A percentile compares a stretch with the other conserved stretches of the same genome.
Conservation (phyloP, 2,888 invertebrate genomes). For the Drosophila tanythrix region DNA sequence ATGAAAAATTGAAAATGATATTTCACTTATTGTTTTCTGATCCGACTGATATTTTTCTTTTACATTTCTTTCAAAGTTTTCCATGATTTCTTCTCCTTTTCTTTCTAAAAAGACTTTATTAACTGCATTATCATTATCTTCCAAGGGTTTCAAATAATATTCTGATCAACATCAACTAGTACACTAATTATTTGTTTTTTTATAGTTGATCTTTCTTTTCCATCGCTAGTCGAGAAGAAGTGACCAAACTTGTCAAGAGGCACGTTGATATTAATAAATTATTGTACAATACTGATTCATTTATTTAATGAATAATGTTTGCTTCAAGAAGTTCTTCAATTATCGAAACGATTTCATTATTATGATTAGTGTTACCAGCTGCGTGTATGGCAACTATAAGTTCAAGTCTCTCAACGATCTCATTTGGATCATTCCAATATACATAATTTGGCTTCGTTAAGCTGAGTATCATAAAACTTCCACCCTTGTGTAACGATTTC, state of each 20-base stretch:
- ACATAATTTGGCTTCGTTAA: constrained; percentile 30
- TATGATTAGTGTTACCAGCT: constrained; percentile 35
- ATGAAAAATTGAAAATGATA: neutral
- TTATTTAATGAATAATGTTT: constrained; percentile 14
- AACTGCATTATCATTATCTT: constrained; percentile 8
- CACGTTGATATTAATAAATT: neutral
- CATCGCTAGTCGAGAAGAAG: neutral
- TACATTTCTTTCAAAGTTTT: neutral
- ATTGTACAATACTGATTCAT: neutral
- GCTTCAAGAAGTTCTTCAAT: constrained; percentile 35
- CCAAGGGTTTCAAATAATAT: neutral
- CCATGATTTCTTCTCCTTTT: neutral
- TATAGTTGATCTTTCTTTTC: neutral
- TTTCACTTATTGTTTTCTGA: neutral
- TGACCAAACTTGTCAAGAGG: neutral
- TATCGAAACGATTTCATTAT: constrained; percentile 39
- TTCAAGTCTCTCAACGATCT: constrained; percentile 72
- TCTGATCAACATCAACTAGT: neutral
- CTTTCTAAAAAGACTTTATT: neutral
- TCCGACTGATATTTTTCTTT: neutral
- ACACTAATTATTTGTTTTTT: neutral
- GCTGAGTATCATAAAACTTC: neutral
- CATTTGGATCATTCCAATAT: constrained; percentile 73
- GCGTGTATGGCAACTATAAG: constrained; percentile 42
- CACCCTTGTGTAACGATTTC: neutral